phyloP scores from a whole-genome alignment of 2,888 invertebrate species.

The Synergus umbraculus region DNA sequence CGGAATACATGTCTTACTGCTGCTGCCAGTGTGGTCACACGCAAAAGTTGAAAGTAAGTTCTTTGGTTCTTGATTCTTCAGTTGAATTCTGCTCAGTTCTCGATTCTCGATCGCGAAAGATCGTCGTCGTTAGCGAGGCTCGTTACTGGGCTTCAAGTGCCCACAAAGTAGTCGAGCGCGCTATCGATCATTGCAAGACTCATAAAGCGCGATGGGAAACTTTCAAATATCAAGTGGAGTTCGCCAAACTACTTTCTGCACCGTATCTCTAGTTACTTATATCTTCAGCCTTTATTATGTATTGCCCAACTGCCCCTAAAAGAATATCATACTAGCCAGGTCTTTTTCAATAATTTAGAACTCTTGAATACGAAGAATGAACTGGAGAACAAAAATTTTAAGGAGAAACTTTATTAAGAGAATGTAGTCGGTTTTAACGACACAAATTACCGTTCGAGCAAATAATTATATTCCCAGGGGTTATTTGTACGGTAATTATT shows the following conservation, averaged over 20 bases:
- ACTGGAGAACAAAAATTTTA: too few species aligned
- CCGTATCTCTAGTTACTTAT: constrained; percentile 9
- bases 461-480: too few species aligned
- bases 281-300: constrained; percentile 19
- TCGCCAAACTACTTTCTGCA: constrained; percentile 17
- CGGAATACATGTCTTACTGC: constrained; percentile 81
- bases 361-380: not conserved
- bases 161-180: constrained; percentile 20
- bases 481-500: too few species aligned
- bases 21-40: constrained; percentile 82
- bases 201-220: constrained; percentile 39
- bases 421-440: too few species aligned
- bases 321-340: constrained; percentile 2
- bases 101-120: constrained; percentile 46
- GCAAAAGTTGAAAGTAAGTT: constrained; percentile 80
- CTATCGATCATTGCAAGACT: constrained; percentile 30
- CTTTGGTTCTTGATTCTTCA: not conserved
- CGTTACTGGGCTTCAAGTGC: constrained; percentile 29
- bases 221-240: constrained; percentile 41
- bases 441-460: too few species aligned
- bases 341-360: not conserved
- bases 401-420: too few species aligned
- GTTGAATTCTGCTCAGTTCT: not conserved
- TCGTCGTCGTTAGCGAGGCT: constrained; percentile 41
- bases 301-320: constrained; percentile 5